Percentiles rank a stretch among this genome's conserved stretches.
Evolutionary conservation across 2,888 invertebrate genomes (phyloP).

Genomic region (Cantharis lateralis): DNA sequence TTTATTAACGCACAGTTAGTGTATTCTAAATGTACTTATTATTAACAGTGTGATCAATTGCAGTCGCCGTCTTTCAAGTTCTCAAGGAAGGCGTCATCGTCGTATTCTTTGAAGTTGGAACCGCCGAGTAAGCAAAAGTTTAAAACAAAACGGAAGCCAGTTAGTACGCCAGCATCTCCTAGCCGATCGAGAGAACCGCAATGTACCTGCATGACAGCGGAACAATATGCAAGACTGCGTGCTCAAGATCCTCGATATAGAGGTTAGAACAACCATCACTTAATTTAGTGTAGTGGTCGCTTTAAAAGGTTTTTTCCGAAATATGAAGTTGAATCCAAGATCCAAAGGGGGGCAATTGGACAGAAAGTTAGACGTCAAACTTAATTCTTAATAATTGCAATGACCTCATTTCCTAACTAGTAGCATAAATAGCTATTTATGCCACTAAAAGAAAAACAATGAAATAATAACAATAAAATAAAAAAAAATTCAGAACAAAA

Average conservation of each 20-base stretch:
- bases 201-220: conserved; percentile 94
- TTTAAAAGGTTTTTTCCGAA: not conserved
- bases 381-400: too few species aligned
- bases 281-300: not conserved
- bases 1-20: conserved; percentile 24
- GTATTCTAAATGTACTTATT: conserved; percentile 49
- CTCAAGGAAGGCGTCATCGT: conserved; percentile 95
- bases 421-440: too few species aligned
- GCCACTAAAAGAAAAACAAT: too few species aligned
- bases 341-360: too few species aligned
- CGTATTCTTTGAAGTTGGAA: conserved; percentile 94
- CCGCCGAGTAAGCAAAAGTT: conserved; percentile 85
- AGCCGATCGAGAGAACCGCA: conserved; percentile 87
- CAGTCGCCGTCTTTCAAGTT: conserved; percentile 98
- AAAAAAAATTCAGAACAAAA: too few species aligned
- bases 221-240: conserved; percentile 85
- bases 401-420: too few species aligned
- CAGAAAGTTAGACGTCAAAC: too few species aligned
- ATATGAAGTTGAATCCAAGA: too few species aligned
- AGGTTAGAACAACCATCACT: conserved; percentile 49
- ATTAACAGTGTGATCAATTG: conserved; percentile 67
- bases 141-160: conserved; percentile 86
- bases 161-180: conserved; percentile 93
- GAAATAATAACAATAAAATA: too few species aligned
- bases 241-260: conserved; percentile 83